Conservation (phyloP, 1,140 invertebrate species). For the Chrysomallon squamiferum region DNA sequence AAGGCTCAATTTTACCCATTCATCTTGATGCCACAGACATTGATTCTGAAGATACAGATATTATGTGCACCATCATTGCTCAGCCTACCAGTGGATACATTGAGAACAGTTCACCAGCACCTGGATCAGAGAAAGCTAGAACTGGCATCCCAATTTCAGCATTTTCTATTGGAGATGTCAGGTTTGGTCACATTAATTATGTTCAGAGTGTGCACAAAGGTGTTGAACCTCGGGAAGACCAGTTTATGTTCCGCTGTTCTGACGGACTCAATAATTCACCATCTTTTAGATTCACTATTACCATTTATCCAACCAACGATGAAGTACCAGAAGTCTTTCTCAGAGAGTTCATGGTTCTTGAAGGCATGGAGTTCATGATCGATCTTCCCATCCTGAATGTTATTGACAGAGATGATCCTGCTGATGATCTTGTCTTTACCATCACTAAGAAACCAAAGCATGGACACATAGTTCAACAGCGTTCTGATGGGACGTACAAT, state of each 20-base stretch:
- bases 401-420: slow-evolving; percentile 61
- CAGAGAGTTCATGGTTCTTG: slow-evolving; percentile 60
- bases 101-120: slow-evolving; percentile 57
- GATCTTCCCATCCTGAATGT: slow-evolving; percentile 63
- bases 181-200: slow-evolving; percentile 57
- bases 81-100: slow-evolving; percentile 62
- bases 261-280: slow-evolving; percentile 61
- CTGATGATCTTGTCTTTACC: slow-evolving; percentile 55
- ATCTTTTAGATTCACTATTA: slow-evolving; percentile 41
- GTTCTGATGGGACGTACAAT: slow-evolving; percentile 41
- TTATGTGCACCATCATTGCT: slow-evolving; percentile 58
- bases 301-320: slow-evolving; percentile 63
- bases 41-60: slow-evolving; percentile 56
- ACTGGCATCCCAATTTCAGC: slow-evolving; percentile 58
- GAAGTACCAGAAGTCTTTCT: slow-evolving; percentile 62
- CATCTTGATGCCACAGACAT: slow-evolving; percentile 59
- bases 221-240: slow-evolving; percentile 59
- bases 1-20: slow-evolving; percentile 45
- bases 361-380: slow-evolving; percentile 62
- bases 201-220: slow-evolving; percentile 63
- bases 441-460: slow-evolving; percentile 57
- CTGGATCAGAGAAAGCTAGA: slow-evolving; percentile 57
- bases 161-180: slow-evolving; percentile 56
- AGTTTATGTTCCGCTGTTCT: slow-evolving; percentile 58
- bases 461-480: slow-evolving; percentile 59